Evolutionary conservation across 2,888 invertebrate species (phyloP).

Genomic region (Caenorhabditis virilis): DNA sequence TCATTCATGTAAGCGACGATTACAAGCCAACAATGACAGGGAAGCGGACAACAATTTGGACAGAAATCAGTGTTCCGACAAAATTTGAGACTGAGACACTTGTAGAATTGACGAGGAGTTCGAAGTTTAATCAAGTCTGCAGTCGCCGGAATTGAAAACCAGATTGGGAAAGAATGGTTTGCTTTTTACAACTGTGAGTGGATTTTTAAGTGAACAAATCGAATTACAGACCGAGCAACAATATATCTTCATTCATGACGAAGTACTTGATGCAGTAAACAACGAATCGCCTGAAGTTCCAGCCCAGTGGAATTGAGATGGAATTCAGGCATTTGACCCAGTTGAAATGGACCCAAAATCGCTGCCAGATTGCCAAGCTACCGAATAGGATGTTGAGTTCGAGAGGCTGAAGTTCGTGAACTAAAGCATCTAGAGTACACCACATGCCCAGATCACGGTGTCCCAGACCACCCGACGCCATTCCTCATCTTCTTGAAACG

Average conservation of each 20-base stretch:
- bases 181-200: constrained; percentile 99
- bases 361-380: constrained; percentile 92
- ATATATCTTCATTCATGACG: too few relatives aligned
- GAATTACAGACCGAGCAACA: too few relatives aligned
- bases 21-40: too few relatives aligned
- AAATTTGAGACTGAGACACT: too few relatives aligned
- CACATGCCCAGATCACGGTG: constrained; percentile 98
- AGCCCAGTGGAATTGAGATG: constrained; percentile 46
- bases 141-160: too few relatives aligned
- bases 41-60: too few relatives aligned
- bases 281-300: constrained; percentile 91
- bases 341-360: constrained; percentile 88
- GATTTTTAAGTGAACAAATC: constrained; percentile 90
- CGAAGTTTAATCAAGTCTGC: too few relatives aligned
- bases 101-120: too few relatives aligned
- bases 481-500: constrained; percentile 94
- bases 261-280: constrained; percentile 91
- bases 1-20: too few relatives aligned
- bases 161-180: too few relatives aligned
- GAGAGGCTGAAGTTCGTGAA: constrained; percentile 85
- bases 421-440: constrained; percentile 97
- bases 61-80: too few relatives aligned
- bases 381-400: constrained; percentile 96
- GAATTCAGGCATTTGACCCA: constrained; percentile 80
- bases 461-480: constrained; percentile 97